These are phyloP conservation scores for Bimastos eiseni DNA, from an alignment of 2,888 invertebrate species.

Conservation along the genomic window DNA sequence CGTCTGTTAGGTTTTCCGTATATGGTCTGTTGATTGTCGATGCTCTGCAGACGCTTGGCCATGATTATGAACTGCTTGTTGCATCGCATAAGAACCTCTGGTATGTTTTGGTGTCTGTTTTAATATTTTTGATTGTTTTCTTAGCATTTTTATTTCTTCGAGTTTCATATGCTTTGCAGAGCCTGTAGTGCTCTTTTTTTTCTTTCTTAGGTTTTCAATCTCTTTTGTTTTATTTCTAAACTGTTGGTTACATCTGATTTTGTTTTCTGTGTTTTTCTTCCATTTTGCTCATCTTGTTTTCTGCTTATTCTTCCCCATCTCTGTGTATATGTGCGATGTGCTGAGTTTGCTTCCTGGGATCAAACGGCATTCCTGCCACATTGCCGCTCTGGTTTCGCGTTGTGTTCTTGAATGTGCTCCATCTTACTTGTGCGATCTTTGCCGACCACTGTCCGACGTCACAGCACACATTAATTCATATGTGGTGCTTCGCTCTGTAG, in stretches of 20 bases:
- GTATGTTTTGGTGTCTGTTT: conserved; percentile 62
- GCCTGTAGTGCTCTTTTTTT: neutral
- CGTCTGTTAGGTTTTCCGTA: conserved; percentile 80
- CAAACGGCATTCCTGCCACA: no score
- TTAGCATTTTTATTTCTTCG: neutral
- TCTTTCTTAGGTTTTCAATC: neutral
- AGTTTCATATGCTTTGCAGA: neutral
- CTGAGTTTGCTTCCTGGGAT: no score
- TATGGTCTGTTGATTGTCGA: conserved; percentile 90
- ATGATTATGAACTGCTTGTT: conserved; percentile 89
- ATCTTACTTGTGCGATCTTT: no score
- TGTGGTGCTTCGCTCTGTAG: no score
- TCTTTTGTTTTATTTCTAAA: neutral
- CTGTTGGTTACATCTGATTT: neutral
- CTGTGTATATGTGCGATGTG: no score
- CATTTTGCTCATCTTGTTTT: neutral
- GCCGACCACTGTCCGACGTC: no score
- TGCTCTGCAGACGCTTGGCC: conserved; percentile 91
- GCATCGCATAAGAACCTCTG: conserved; percentile 93
- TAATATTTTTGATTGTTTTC: neutral
- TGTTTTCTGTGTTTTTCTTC: neutral
- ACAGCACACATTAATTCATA: no score
- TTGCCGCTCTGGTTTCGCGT: no score
- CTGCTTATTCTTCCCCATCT: no score
- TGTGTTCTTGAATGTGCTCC: no score